phyloP scores from a whole-genome alignment of 2,113 vertebrate genomes.

The Brevimyrus niger region DNA sequence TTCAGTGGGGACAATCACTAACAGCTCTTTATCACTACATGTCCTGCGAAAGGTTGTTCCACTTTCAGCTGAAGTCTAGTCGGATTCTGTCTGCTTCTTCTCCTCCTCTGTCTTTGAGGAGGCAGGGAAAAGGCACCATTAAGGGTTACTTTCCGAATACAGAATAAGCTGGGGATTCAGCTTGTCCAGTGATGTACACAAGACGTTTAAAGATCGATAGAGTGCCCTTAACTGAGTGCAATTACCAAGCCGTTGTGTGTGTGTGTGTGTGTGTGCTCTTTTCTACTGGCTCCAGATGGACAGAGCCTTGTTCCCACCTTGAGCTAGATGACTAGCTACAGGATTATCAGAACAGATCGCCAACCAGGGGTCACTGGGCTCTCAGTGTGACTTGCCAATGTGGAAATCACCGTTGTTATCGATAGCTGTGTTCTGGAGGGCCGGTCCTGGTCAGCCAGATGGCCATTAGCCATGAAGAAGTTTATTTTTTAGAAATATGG shows the following conservation, averaged over 20 bases:
- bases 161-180: neutral
- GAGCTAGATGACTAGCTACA: neutral
- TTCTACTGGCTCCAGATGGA: neutral
- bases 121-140: neutral
- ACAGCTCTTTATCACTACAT: neutral
- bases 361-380: slow-evolving; percentile 24
- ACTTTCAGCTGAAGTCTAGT: slow-evolving; percentile 1
- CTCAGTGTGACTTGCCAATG: neutral
- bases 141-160: neutral
- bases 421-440: neutral
- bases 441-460: neutral
- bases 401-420: neutral
- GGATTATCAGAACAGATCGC: slow-evolving; percentile 11
- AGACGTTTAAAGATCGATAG: neutral
- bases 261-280: neutral
- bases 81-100: too few relatives aligned
- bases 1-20: neutral
- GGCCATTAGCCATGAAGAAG: neutral
- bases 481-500: slow-evolving; percentile 27
- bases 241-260: slow-evolving; percentile 14
- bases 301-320: neutral
- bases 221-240: neutral
- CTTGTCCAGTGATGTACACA: neutral
- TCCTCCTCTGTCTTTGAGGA: neutral
- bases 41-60: neutral